Evolutionary conservation across 2,888 invertebrate species (phyloP).

Genomic region (Phalera bucephala): DNA sequence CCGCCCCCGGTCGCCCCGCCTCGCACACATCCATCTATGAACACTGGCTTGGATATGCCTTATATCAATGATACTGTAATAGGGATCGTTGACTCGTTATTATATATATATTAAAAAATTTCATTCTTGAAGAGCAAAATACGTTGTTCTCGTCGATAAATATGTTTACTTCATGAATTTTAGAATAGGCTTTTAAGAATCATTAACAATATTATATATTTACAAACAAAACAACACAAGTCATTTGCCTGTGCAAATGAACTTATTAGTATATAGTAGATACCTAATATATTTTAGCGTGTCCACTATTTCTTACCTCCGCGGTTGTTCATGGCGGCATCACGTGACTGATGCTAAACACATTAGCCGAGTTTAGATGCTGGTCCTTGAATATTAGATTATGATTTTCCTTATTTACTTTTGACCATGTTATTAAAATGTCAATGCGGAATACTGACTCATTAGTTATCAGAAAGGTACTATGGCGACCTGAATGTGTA

Average conservation of each 20-base stretch:
- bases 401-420: background rate
- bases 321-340: background rate
- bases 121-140: background rate
- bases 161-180: no score
- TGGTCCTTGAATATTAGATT: background rate
- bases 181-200: no score
- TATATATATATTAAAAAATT: no score
- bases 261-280: no score
- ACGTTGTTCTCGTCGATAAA: no score
- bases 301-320: background rate
- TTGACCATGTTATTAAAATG: constrained; percentile 1
- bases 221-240: no score
- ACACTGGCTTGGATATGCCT: background rate
- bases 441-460: background rate
- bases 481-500: no score
- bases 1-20: constrained; percentile 38
- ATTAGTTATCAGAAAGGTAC: no score
- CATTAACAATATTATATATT: no score
- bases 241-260: no score
- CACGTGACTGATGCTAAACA: background rate
- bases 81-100: constrained; percentile 1
- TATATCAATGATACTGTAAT: background rate
- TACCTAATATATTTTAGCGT: no score
- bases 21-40: background rate
- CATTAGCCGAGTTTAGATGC: background rate